Evolutionary conservation across 2,888 invertebrate species (phyloP), one percentile per base, ranked within the genome.

Genomic region (Oscheius sp.): DNA sequence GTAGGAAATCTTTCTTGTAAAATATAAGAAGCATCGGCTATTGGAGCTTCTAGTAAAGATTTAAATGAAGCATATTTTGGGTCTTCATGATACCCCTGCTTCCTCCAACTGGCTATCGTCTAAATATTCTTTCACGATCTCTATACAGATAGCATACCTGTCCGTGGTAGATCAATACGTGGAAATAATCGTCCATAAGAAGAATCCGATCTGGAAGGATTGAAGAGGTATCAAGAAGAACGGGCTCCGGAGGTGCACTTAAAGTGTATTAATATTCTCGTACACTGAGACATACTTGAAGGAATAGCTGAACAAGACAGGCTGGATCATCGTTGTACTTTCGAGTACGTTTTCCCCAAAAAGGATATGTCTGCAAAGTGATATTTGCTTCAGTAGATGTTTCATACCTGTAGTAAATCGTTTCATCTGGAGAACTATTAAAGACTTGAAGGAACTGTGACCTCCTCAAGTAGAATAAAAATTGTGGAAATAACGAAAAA

Each of bases 131-230:
- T 43, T 1, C 12, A 18, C n/a, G n/a, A n/a, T n/a, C n/a, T n/a
- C n/a, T n/a, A 29, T 18, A 25, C 0, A 55, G 23, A 69, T 27
- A n/a, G 16, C n/a, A 18, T 12, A 66, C 66, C 27, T 66, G 66
- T 2, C 99, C 99, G 88, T 97, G 97, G 90, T 97, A 99, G 88
- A 99, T 99, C 72, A 99, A 93, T 88, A 99, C 96, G 91, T 99
- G 98, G 93, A 99, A 99, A 92, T 99, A 99, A 0, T 99, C 98
- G 90, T 99, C 99, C 97, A 99, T 97, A 69, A 99, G 92, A 58
- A 99, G 92, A 87, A 99, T 99, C 75, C 95, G 92, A 89, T 99
- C 99, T 0, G 96, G 93, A 89, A 96, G 95, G 88, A 99, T 98
- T 76, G 96, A 96, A 68, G 96, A 95, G 2, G 98, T 96, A 89